Base-by-base conservation (phyloP, 2,113 vertebrate genomes). In the Pungitius pungitius region DNA sequence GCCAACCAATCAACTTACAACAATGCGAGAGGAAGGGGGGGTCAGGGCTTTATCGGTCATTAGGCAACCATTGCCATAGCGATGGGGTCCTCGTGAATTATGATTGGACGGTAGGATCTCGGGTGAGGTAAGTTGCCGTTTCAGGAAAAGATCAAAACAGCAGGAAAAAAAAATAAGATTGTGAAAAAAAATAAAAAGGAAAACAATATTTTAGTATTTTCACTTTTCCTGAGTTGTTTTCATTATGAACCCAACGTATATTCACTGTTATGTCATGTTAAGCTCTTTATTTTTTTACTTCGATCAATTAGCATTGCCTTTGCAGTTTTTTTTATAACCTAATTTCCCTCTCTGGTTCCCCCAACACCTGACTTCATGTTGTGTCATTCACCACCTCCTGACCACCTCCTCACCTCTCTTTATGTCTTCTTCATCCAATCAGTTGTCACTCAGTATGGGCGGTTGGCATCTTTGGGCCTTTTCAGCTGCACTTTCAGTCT, bases 401-500 rank as follows among this genome's bases (percentile, higher is more conserved):
- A 39, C 58, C 24, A 26, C 54, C 49, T 33, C 77, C 90, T 88
- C 88, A 92, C 89, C 86, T 89, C 69, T 82, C 40, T 62, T 70
- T 58, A 49, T 69, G 60, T 82, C 67, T 75, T 78, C 69, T 47
- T 71, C 22, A 60, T 80, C 55, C 65, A 68, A 68, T 66, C 49
- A 56, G 40, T 15, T 15, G 54, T 74, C 59, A 51, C 87, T 91
- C 90, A 97, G 88, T 97, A 97, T 0, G 96, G 96, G 60, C 95
- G 93, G 88, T 97, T 97, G 90, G 96, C 95, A 2, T 97, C 96
- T 92, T 96, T 97, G 62, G 96, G 96, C 91, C 96, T 85, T 90
- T 97, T 97, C 69, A 97, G 94, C 90, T 97, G 96, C 82, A 97
- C 96, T 87, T 97, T 96, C 87, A 97, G 96, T 76, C 96, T 94